Evolutionary conservation across 2,797 vertebrate genomes (phyloP).

Genomic region (Hippocampus kuda): DNA sequence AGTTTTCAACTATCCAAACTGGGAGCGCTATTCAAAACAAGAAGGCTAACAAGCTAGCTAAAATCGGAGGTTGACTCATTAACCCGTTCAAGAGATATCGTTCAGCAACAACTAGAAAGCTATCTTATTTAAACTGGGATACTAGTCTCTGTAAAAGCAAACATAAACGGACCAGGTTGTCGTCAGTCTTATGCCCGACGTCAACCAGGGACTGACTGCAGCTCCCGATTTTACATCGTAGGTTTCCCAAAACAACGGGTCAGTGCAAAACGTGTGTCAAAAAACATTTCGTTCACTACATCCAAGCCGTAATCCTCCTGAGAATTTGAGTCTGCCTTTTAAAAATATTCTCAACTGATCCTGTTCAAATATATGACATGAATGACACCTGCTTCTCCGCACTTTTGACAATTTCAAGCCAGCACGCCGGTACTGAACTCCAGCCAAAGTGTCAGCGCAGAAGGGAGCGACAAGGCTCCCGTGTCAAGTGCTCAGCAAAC

Average conservation of each 20-base stretch:
- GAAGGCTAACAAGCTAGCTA: no score
- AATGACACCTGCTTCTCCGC: no score
- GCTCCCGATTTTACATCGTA: background rate
- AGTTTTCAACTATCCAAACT: no score
- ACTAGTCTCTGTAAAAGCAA: background rate
- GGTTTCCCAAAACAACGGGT: background rate
- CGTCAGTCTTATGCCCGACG: background rate
- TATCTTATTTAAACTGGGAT: no score
- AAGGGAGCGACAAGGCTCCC: constrained; percentile 54
- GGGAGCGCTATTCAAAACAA: no score
- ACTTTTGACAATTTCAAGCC: constrained; percentile 41
- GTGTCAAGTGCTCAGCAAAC: constrained; percentile 66
- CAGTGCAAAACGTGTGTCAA: background rate
- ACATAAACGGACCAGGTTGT: background rate
- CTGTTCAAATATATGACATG: no score
- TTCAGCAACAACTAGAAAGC: no score
- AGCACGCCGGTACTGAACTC: constrained; percentile 53
- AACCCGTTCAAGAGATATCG: no score
- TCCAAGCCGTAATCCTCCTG: background rate
- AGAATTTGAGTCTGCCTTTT: background rate
- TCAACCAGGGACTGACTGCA: background rate
- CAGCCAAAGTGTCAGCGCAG: constrained; percentile 36
- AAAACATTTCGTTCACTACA: background rate
- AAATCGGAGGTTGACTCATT: no score
- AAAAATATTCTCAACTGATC: no score